Evolutionary conservation across 1,140 invertebrate species (phyloP), one percentile per base, ranked within the genome.

Genomic region (Pollicipes pollicipes): DNA sequence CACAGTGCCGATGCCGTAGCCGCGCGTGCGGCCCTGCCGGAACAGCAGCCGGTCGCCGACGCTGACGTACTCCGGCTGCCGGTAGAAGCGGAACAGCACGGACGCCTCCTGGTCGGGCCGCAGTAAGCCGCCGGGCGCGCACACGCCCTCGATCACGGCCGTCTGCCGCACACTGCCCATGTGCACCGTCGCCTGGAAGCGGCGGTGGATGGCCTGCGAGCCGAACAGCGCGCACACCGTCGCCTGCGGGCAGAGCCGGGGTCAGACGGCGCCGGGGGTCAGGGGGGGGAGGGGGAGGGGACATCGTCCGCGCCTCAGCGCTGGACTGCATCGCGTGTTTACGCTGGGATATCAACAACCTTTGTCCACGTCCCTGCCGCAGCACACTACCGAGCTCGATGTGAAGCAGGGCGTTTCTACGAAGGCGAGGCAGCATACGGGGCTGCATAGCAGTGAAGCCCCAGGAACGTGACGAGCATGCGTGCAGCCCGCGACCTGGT

Each of bases 111-210:
- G 81, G 74, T 95, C 90, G 77, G 94, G 92, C 0, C 91, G 93
- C 73, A 86, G 84, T 68, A 91, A 82, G 35, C 83, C 83, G 63
- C 77, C 77, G 8, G 81, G 66, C 31, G 70, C 83, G 80, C 86
- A 83, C 75, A 89, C 88, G 27, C 84, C 86, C 68, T 85, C 86
- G 30, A 95, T 87, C 29, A 96, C 87, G 28, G 91, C 94, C 0
- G 94, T 97, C 81, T 98, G 96, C 17, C 93, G 81, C 26, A 98
- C 90, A 77, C 94, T 97, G 1, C 93, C 94, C 72, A 97, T 90
- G 77, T 97, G 92, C 3, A 98, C 87, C 0, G 93, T 96, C 30
- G 91, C 89, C 83, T 97, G 93, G 81, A 95, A 97, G 27, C 93
- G 93, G 10, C 85, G 85, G 73, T 86, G 88, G 72, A 97, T 95